Percentiles rank a stretch among this genome's conserved stretches.
Evolutionary conservation across 2,797 vertebrate species (phyloP).

Genomic region (Pagetopsis macropterus): DNA sequence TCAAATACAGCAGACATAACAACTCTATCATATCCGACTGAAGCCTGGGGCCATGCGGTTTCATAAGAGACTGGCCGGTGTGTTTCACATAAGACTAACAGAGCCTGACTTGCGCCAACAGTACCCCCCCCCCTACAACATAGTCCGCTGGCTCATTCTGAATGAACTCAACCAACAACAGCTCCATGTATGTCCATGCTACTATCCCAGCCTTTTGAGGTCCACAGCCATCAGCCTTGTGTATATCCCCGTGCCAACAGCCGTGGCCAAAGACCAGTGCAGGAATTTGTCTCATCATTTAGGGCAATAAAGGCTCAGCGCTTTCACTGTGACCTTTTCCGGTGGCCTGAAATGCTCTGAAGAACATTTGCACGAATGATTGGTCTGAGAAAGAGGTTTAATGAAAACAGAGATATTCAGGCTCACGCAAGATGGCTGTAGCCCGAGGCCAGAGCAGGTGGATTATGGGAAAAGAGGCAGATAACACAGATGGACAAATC

Average conservation of each 20-base stretch:
- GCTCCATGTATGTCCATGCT: slow-evolving; percentile 76
- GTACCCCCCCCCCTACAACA: not conserved
- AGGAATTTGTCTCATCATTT: slow-evolving; percentile 60
- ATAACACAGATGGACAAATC: not conserved
- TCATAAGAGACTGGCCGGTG: slow-evolving; percentile 52
- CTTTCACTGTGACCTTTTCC: slow-evolving; percentile 54
- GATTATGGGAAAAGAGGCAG: not conserved
- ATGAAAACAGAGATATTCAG: slow-evolving; percentile 46
- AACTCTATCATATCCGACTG: slow-evolving; percentile 33
- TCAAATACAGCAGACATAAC: slow-evolving; percentile 47
- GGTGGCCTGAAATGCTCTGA: slow-evolving; percentile 8
- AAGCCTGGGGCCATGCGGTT: slow-evolving; percentile 50
- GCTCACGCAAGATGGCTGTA: slow-evolving; percentile 23
- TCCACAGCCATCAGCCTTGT: slow-evolving; percentile 48
- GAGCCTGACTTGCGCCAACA: slow-evolving; percentile 47
- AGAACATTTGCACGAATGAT: slow-evolving; percentile 41
- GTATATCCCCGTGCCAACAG: slow-evolving; percentile 53
- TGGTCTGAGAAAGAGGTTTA: slow-evolving; percentile 32
- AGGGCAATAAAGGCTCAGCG: slow-evolving; percentile 24
- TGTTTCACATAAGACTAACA: slow-evolving; percentile 49
- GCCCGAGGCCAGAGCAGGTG: slow-evolving; percentile 27
- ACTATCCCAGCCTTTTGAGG: slow-evolving; percentile 27
- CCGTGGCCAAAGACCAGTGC: slow-evolving; percentile 33
- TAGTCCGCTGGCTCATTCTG: slow-evolving; percentile 32
- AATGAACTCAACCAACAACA: slow-evolving; percentile 50